These are phyloP conservation scores for Notarius lentiginosus DNA, from an alignment of 2,113 vertebrate species.

Conservation along the genomic window DNA sequence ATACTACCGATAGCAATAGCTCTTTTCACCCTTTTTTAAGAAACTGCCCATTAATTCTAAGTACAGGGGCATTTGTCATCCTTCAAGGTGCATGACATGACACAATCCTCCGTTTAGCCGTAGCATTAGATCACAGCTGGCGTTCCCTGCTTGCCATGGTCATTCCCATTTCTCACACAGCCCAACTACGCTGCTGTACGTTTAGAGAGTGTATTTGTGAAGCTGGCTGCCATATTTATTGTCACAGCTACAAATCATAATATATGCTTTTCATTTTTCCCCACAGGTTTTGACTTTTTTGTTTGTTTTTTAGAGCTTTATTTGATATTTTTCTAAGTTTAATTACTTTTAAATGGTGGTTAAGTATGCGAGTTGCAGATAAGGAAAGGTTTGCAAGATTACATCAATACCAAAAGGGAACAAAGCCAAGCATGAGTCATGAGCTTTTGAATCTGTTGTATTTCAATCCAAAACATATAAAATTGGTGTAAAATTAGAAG, in stretches of 20 bases:
- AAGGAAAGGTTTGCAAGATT: background rate
- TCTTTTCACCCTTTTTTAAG: constrained; percentile 58
- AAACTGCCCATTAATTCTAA: constrained; percentile 74
- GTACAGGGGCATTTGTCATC: constrained; percentile 70
- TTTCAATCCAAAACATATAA: background rate
- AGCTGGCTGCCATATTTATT: constrained; percentile 67
- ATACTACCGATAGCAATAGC: constrained; percentile 26
- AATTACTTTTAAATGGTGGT: constrained; percentile 14
- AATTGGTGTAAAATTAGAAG: background rate
- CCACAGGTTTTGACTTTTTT: constrained; percentile 2
- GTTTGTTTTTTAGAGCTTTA: background rate
- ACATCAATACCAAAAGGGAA: background rate
- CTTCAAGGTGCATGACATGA: constrained; percentile 72
- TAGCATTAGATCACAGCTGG: constrained; percentile 72
- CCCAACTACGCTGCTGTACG: constrained; percentile 60
- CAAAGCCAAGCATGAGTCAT: background rate
- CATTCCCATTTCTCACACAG: constrained; percentile 74
- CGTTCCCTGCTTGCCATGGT: constrained; percentile 67
- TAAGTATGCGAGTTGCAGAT: constrained; percentile 9
- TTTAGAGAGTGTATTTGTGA: constrained; percentile 72
- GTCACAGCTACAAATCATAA: constrained; percentile 65
- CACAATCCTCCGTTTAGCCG: constrained; percentile 69
- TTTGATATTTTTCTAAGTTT: background rate
- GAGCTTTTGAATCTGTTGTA: background rate
- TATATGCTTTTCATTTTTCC: constrained; percentile 40